phyloP scores from a whole-genome alignment of 2,113 vertebrate genomes.

The Chrysemys picta region DNA sequence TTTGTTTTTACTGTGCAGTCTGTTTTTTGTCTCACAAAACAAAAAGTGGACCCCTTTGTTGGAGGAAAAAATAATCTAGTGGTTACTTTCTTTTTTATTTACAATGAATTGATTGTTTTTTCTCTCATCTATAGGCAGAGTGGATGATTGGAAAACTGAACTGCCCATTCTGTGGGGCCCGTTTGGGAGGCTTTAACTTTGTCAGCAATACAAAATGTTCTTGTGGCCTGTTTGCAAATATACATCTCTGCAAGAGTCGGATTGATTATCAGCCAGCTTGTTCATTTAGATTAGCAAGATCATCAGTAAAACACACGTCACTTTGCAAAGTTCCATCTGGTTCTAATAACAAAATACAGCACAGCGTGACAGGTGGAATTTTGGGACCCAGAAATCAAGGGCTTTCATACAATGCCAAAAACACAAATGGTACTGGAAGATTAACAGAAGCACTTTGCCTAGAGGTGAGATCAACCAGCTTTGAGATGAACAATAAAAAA shows the following conservation, averaged over 20 bases:
- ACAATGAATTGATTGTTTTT: slow-evolving; percentile 71
- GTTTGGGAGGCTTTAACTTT: slow-evolving; percentile 87
- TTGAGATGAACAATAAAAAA: slow-evolving; percentile 63
- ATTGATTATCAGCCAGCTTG: slow-evolving; percentile 79
- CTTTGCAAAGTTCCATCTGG: slow-evolving; percentile 49
- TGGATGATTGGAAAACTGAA: slow-evolving; percentile 85
- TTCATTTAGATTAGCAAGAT: slow-evolving; percentile 69
- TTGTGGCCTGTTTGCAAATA: slow-evolving; percentile 80
- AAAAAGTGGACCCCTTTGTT: slow-evolving; percentile 36
- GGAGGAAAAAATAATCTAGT: slow-evolving; percentile 32
- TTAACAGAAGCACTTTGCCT: slow-evolving; percentile 79
- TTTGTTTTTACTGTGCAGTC: slow-evolving; percentile 25
- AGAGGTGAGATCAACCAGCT: slow-evolving; percentile 72
- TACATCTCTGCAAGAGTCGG: slow-evolving; percentile 85
- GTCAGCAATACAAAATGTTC: slow-evolving; percentile 86
- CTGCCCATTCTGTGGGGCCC: slow-evolving; percentile 86
- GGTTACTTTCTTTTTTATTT: slow-evolving; percentile 66
- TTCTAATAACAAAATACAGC: slow-evolving; percentile 49
- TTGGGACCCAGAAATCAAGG: slow-evolving; percentile 57
- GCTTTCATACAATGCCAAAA: slow-evolving; percentile 61
- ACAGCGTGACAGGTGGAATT: slow-evolving; percentile 42
- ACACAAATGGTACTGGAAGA: slow-evolving; percentile 51
- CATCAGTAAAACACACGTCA: slow-evolving; percentile 61
- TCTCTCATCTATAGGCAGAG: slow-evolving; percentile 83
- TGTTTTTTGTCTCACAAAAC: slow-evolving; percentile 48